These are phyloP conservation scores for Chondrosia reniformis DNA, from an alignment of 37 sponge, comb jelly and placozoan genomes.

Conservation along the genomic window DNA sequence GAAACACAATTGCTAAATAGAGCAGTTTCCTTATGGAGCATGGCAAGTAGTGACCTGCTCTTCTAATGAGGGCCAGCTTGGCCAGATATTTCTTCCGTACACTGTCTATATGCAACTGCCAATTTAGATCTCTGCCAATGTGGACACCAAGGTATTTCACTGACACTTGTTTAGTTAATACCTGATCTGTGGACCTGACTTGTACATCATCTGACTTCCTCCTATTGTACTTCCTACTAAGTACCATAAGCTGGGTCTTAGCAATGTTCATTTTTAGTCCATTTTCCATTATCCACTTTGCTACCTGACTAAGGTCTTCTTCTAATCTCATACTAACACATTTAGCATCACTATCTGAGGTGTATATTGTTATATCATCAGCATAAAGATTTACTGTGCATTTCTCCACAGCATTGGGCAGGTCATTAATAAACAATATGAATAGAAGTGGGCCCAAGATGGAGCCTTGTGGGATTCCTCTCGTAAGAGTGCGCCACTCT, in stretches of 20 bases:
- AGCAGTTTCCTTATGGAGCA: background rate
- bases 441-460: constrained; percentile 45
- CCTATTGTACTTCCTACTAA: background rate
- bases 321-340: background rate
- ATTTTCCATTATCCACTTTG: background rate
- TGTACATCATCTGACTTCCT: background rate
- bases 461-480: constrained; percentile 39
- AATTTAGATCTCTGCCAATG: constrained; percentile 9
- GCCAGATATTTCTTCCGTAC: constrained; percentile 2
- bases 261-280: background rate
- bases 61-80: background rate
- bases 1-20: background rate
- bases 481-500: constrained; percentile 9
- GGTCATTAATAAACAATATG: constrained; percentile 29
- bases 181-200: background rate
- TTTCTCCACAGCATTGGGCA: background rate
- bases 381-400: constrained; percentile 17
- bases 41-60: constrained; percentile 9
- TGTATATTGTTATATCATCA: constrained; percentile 23
- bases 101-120: background rate
- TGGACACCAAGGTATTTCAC: constrained; percentile 8
- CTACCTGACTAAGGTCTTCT: background rate
- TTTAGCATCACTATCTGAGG: background rate
- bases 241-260: background rate
- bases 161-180: background rate